Percentiles rank a stretch among this genome's conserved stretches.
phyloP scores from a whole-genome alignment of 2,113 vertebrate species.

The Nycticorax nycticorax region DNA sequence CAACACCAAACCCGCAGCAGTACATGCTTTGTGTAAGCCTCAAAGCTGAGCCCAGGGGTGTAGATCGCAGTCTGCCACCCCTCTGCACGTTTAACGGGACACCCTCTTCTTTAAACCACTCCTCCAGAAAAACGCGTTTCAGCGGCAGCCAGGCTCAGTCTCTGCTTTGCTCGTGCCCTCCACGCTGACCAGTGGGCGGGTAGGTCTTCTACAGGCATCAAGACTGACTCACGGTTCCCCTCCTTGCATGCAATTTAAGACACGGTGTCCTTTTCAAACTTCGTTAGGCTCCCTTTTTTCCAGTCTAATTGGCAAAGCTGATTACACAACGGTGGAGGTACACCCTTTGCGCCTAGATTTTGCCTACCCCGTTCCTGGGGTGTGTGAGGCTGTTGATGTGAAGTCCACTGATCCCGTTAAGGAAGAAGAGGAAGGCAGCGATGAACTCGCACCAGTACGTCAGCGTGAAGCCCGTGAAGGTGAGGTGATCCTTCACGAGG shows the following conservation, averaged over 20 bases:
- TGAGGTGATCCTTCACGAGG: constrained; percentile 68
- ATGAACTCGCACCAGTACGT: constrained; percentile 82
- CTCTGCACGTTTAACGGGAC: rapidly evolving
- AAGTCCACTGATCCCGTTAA: constrained; percentile 80
- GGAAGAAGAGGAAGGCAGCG: constrained; percentile 81
- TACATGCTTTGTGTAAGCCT: neutral
- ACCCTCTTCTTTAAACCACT: neutral
- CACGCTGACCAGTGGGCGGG: neutral
- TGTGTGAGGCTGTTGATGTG: constrained; percentile 78
- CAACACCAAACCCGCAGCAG: neutral
- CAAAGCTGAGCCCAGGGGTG: rapidly evolving
- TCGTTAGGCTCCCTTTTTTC: constrained; percentile 17
- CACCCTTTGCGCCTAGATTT: constrained; percentile 29
- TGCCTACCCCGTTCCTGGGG: constrained; percentile 29
- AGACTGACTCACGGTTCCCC: neutral
- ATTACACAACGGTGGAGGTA: neutral
- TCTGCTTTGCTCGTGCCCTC: neutral
- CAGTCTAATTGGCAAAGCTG: constrained; percentile 43
- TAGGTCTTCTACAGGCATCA: neutral
- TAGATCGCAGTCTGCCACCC: neutral
- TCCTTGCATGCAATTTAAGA: neutral
- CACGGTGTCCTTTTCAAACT: neutral
- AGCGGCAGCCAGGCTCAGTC: neutral
- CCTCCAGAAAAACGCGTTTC: neutral
- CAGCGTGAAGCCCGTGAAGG: constrained; percentile 74